These are phyloP conservation scores for Rafetus swinhoei DNA, from an alignment of 2,113 vertebrate species.

Conservation along the genomic window DNA sequence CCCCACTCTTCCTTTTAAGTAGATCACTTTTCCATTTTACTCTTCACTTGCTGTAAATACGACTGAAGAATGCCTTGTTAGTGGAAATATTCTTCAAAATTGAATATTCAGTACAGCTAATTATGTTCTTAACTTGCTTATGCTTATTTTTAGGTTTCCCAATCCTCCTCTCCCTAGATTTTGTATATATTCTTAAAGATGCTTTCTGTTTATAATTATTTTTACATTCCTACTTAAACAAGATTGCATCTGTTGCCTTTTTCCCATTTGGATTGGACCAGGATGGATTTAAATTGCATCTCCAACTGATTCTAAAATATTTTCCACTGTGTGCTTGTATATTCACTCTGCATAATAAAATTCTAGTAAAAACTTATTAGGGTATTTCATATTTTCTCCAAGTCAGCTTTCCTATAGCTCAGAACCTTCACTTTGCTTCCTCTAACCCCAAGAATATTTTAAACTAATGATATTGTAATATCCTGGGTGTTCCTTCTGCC, in stretches of 20 bases:
- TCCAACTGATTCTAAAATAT: slow-evolving; percentile 54
- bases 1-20: not conserved
- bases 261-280: slow-evolving; percentile 27
- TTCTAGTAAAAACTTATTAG: slow-evolving; percentile 44
- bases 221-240: slow-evolving; percentile 42
- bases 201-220: slow-evolving; percentile 64
- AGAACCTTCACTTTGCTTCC: slow-evolving; percentile 52
- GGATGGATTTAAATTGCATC: slow-evolving; percentile 62
- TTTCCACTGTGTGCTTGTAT: not conserved
- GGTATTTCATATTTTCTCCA: slow-evolving; percentile 34
- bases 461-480: slow-evolving; percentile 61
- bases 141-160: slow-evolving; percentile 53
- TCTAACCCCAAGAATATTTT: slow-evolving; percentile 54
- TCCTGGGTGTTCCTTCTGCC: slow-evolving; percentile 47
- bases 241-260: slow-evolving; percentile 50
- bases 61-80: slow-evolving; percentile 17
- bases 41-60: slow-evolving; percentile 28
- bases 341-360: slow-evolving; percentile 24
- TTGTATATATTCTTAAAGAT: slow-evolving; percentile 48
- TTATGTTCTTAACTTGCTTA: slow-evolving; percentile 51
- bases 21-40: not conserved
- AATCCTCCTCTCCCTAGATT: slow-evolving; percentile 15
- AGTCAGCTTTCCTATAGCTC: slow-evolving; percentile 52
- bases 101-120: not conserved
- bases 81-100: slow-evolving; percentile 28